phyloP scores from a whole-genome alignment of 2,888 invertebrate genomes.

The Microplitis deprimator region DNA sequence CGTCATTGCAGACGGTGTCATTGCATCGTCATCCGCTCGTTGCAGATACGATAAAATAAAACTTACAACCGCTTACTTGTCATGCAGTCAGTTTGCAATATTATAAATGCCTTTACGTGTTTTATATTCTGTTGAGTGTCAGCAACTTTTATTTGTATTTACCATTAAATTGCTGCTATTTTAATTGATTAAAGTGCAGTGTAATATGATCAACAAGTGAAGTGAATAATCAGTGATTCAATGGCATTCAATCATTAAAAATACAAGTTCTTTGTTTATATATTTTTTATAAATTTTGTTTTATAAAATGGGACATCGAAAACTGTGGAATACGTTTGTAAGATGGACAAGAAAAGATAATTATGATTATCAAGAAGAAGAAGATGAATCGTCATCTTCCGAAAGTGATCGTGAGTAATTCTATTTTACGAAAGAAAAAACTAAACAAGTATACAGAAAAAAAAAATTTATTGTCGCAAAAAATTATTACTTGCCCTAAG shows the following conservation, averaged over 20 bases:
- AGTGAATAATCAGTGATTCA: not conserved
- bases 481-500: not conserved
- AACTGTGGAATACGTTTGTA: conserved; percentile 70
- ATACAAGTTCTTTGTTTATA: conserved; percentile 18
- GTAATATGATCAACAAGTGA: conserved; percentile 22
- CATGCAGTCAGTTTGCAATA: conserved; percentile 18
- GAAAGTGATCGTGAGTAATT: conserved; percentile 37
- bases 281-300: not conserved
- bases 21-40: conserved; percentile 29
- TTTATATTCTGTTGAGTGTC: not conserved
- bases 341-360: conserved; percentile 67
- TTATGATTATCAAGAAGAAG: conserved; percentile 42
- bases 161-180: conserved; percentile 5
- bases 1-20: conserved; percentile 17
- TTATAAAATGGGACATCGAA: conserved; percentile 66
- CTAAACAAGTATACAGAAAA: not conserved
- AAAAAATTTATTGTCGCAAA: not conserved
- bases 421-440: not conserved
- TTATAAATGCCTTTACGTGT: conserved; percentile 36
- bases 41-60: conserved; percentile 37
- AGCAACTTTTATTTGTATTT: not conserved
- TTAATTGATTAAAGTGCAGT: conserved; percentile 8
- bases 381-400: conserved; percentile 41
- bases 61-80: not conserved
- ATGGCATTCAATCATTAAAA: not conserved